phyloP scores from a whole-genome alignment of 2,113 vertebrate species.

The Helogale parvula region DNA sequence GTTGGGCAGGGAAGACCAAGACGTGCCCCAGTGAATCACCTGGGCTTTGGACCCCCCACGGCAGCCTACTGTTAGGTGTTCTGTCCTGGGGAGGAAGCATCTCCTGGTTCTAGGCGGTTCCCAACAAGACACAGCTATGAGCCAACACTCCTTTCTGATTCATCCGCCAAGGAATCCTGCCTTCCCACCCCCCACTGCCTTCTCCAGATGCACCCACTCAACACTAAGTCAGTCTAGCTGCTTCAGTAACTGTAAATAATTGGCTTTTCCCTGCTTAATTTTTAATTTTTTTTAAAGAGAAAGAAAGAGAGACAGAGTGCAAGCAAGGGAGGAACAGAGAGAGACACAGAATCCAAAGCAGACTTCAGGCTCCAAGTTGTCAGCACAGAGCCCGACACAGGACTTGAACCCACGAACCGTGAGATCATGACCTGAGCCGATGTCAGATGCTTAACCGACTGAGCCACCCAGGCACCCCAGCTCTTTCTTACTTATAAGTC shows the following conservation, averaged over 20 bases:
- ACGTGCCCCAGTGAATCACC: neutral
- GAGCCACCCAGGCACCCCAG: too few species aligned
- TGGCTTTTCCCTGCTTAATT: neutral
- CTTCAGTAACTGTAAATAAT: neutral
- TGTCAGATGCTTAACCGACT: too few species aligned
- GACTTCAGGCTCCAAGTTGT: too few species aligned
- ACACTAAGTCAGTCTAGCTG: too few species aligned
- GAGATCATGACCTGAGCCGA: too few species aligned
- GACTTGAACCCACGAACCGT: too few species aligned
- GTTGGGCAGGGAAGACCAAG: neutral
- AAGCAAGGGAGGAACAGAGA: too few species aligned
- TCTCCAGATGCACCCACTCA: neutral
- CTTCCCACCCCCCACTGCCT: neutral
- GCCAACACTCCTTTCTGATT: neutral
- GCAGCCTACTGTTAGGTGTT: neutral
- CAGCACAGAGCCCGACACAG: too few species aligned
- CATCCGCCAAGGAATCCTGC: neutral
- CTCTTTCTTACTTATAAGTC: neutral
- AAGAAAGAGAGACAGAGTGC: too few species aligned
- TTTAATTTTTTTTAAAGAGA: too few species aligned
- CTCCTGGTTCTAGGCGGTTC: neutral
- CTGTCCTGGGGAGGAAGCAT: neutral
- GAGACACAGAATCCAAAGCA: too few species aligned
- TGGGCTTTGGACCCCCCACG: neutral
- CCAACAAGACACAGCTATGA: neutral